Percentiles rank a stretch among this genome's conserved stretches.
These are phyloP conservation scores for Pristis pectinata DNA, from an alignment of 2,797 vertebrate species.

Conservation along the genomic window DNA sequence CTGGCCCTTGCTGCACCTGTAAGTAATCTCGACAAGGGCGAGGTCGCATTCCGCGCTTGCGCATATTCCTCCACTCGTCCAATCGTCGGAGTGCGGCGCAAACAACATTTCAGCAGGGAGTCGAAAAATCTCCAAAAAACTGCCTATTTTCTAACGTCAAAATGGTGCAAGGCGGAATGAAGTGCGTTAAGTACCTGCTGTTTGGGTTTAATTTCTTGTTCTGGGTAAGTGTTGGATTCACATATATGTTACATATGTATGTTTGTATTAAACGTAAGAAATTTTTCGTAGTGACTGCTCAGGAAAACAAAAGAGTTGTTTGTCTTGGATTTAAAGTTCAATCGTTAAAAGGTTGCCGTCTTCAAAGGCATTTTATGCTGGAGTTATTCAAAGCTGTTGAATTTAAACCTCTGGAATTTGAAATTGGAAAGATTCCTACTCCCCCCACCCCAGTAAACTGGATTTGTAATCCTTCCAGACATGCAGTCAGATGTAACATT, in stretches of 20 bases:
- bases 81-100: neutral
- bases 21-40: neutral
- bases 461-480: neutral
- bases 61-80: neutral
- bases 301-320: neutral
- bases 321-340: neutral
- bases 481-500: neutral
- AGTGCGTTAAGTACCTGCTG: constrained; percentile 59
- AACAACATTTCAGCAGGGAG: neutral
- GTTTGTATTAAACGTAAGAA: neutral
- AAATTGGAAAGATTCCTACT: neutral
- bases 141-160: neutral
- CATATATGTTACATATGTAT: neutral
- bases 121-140: too few species aligned
- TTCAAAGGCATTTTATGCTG: neutral
- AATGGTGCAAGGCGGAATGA: constrained; percentile 49
- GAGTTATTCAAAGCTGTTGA: too few species aligned
- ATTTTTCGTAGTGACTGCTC: too few species aligned
- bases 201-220: constrained; percentile 57
- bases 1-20: neutral
- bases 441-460: neutral
- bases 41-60: too few species aligned
- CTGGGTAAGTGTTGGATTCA: constrained; percentile 55
- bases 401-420: neutral
- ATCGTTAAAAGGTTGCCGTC: neutral